Percentiles rank a stretch among this genome's conserved stretches.
These are phyloP conservation scores for Sceliomorpha sp. DNA, from an alignment of 2,888 invertebrate genomes.

Conservation along the genomic window DNA sequence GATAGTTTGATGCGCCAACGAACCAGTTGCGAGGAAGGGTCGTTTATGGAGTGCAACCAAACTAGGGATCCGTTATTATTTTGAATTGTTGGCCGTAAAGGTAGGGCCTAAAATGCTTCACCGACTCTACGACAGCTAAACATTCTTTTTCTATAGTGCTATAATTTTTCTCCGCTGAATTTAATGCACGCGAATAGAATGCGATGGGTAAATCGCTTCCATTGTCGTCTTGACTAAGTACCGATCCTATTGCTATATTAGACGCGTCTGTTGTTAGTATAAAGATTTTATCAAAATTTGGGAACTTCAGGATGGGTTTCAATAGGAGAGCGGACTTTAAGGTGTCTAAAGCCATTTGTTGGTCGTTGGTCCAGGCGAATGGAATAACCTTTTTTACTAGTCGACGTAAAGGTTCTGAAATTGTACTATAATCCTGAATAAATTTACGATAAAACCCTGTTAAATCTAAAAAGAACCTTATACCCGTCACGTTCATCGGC, in stretches of 20 bases:
- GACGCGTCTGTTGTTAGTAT: constrained; percentile 51
- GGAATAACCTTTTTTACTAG: constrained; percentile 1
- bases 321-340: constrained; percentile 44
- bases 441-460: constrained; percentile 1
- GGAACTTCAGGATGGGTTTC: constrained; percentile 40
- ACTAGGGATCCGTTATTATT: constrained; percentile 23
- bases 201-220: constrained; percentile 38
- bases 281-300: constrained; percentile 36
- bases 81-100: constrained; percentile 29
- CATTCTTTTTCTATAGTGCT: constrained; percentile 51
- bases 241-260: constrained; percentile 34
- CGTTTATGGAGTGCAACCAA: constrained; percentile 24
- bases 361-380: not conserved
- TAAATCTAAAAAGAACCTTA: too few relatives aligned
- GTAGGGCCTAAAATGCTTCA: constrained; percentile 40
- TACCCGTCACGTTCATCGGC: too few relatives aligned
- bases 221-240: constrained; percentile 39
- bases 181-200: constrained; percentile 35
- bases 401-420: constrained; percentile 8
- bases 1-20: constrained; percentile 18
- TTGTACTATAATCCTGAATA: constrained; percentile 7
- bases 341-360: constrained; percentile 10
- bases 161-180: constrained; percentile 37
- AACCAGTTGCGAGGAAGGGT: constrained; percentile 8
- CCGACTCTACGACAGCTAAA: constrained; percentile 23